A percentile compares a stretch with the other conserved stretches of the same genome.
Evolutionary conservation across 2,797 vertebrate species (phyloP).

Genomic region (Pipistrellus nathusii): DNA sequence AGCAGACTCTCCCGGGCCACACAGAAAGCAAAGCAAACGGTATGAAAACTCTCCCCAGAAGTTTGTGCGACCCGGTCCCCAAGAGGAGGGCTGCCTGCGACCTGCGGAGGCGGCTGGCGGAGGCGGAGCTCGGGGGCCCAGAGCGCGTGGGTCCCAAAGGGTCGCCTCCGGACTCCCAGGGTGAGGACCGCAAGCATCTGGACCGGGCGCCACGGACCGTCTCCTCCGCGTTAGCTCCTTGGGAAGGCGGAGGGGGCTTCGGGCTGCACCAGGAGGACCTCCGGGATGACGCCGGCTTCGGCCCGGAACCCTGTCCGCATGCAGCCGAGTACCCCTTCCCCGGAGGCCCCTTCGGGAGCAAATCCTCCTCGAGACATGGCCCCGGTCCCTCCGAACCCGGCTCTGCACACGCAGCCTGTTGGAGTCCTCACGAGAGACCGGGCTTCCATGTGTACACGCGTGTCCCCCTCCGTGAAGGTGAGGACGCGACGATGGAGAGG

Average conservation of each 20-base stretch:
- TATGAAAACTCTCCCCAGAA: conserved; percentile 39
- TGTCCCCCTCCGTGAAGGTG: conserved; percentile 49
- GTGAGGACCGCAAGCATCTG: background rate
- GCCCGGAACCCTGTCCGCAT: background rate
- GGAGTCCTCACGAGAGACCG: conserved; percentile 81
- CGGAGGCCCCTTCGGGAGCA: conserved; percentile 47
- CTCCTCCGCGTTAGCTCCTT: conserved; percentile 47
- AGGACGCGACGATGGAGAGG: conserved; percentile 66
- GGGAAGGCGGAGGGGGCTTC: conserved; percentile 57
- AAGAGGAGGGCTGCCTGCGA: conserved; percentile 74
- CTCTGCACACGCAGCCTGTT: conserved; percentile 48
- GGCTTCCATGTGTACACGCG: conserved; percentile 79
- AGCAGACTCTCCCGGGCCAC: conserved; percentile 15
- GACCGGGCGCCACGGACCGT: conserved; percentile 41
- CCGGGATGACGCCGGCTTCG: background rate
- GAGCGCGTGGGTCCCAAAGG: background rate
- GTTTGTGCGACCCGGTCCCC: conserved; percentile 30
- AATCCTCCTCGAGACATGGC: background rate
- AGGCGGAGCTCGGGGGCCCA: background rate
- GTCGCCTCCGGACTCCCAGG: conserved; percentile 44
- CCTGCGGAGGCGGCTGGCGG: conserved; percentile 79
- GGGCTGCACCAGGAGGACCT: background rate
- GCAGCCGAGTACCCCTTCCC: background rate
- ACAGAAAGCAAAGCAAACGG: conserved; percentile 66
- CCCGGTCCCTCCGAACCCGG: conserved; percentile 44